Evolutionary conservation across 2,113 vertebrate species (phyloP).

Genomic region (Chlorodrepanis virens): DNA sequence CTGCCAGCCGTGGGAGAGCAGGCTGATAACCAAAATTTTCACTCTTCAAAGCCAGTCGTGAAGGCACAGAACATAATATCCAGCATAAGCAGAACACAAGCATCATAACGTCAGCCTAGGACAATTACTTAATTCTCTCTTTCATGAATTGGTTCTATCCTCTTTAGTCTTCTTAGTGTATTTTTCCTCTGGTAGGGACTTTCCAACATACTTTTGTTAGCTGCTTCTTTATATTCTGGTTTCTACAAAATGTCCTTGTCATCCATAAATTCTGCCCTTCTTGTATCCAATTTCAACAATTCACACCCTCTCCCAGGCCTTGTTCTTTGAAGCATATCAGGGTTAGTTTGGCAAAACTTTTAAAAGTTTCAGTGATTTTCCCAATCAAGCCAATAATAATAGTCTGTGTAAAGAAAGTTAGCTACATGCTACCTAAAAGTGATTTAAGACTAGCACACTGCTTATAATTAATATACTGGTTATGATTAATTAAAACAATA

Average conservation of each 20-base stretch:
- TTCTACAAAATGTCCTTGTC: not conserved
- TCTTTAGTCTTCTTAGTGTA: not conserved
- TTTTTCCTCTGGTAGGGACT: not conserved
- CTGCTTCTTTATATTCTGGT: not conserved
- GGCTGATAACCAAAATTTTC: too few relatives aligned
- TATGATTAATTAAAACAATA: not conserved
- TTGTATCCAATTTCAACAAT: not conserved
- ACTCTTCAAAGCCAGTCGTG: too few relatives aligned
- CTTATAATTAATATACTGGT: not conserved
- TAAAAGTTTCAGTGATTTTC: not conserved
- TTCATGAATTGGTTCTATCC: not conserved
- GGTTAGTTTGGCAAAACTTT: not conserved
- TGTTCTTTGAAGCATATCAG: not conserved
- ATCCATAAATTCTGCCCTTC: not conserved
- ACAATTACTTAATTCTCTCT: too few relatives aligned
- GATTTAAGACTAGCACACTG: not conserved
- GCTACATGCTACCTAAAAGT: not conserved
- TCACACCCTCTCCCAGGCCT: not conserved
- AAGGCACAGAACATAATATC: too few relatives aligned
- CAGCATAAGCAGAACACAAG: too few relatives aligned
- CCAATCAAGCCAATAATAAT: not conserved
- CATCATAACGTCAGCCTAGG: too few relatives aligned
- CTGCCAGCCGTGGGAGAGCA: too few relatives aligned
- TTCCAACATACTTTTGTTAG: not conserved
- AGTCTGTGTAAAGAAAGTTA: not conserved